Percentiles rank a stretch among this genome's conserved stretches.
Conservation (phyloP, 2,797 vertebrate genomes). For the Mormyrus hasselquistii region DNA sequence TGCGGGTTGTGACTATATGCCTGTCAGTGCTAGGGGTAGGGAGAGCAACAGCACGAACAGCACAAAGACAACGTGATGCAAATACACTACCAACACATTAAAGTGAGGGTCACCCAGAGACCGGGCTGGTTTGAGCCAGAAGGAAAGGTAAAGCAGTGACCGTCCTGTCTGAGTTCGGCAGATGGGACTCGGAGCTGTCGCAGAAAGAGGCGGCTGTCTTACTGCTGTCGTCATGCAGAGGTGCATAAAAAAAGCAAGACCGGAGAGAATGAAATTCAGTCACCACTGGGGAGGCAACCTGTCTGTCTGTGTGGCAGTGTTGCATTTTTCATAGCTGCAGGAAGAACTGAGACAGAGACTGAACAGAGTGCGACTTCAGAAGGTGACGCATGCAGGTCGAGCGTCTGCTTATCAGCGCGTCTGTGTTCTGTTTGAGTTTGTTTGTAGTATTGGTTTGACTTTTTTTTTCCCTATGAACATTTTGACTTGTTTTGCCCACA, state of each 20-base stretch:
- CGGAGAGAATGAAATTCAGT: neutral
- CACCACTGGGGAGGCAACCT: neutral
- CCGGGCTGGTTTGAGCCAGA: neutral
- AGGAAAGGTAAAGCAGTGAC: neutral
- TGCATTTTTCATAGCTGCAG: neutral
- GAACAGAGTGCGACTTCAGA: neutral
- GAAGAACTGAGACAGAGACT: neutral
- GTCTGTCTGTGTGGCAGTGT: neutral
- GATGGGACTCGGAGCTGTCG: neutral
- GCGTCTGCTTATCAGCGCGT: neutral
- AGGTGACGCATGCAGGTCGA: neutral
- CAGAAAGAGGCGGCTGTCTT: neutral
- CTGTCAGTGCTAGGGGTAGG: neutral
- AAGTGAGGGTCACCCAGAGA: neutral
- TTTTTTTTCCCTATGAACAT: neutral
- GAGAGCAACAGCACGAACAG: neutral
- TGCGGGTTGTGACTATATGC: neutral
- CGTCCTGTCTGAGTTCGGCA: neutral
- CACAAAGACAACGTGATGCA: neutral
- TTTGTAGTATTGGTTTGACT: neutral
- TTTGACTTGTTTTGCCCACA: neutral
- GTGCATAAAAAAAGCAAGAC: neutral
- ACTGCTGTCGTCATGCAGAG: neutral
- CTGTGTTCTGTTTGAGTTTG: neutral
- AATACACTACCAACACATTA: neutral